Evolutionary conservation across 2,888 invertebrate genomes (phyloP).

Genomic region (Idaea dimidiata): DNA sequence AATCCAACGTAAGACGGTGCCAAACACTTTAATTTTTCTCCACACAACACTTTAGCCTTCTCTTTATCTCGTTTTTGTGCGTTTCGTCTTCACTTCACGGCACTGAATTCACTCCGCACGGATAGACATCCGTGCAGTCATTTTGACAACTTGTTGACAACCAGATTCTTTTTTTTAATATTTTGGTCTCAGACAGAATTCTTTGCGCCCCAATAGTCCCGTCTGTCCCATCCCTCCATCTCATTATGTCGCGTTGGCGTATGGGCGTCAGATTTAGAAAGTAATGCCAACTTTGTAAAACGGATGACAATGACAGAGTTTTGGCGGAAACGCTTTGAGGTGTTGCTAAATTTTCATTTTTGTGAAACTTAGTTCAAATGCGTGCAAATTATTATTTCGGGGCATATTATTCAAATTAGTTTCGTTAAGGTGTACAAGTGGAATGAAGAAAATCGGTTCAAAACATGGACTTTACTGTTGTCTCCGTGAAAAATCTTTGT

Average conservation of each 20-base stretch:
- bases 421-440: no score
- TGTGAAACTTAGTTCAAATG: neutral
- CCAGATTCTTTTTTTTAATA: neutral
- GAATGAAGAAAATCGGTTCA: no score
- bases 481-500: no score
- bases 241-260: no score
- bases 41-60: neutral
- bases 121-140: neutral
- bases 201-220: neutral
- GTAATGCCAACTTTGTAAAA: neutral
- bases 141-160: neutral
- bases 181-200: neutral
- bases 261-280: neutral
- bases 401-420: no score
- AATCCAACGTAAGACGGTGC: neutral
- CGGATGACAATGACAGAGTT: neutral
- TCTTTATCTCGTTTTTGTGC: neutral
- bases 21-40: neutral
- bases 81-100: neutral
- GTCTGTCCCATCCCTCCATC: no score
- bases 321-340: no score
- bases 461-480: no score
- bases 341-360: no score
- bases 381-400: no score
- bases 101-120: neutral